These are phyloP conservation scores for Phycodurus eques DNA, from an alignment of 2,113 vertebrate species.

Conservation along the genomic window DNA sequence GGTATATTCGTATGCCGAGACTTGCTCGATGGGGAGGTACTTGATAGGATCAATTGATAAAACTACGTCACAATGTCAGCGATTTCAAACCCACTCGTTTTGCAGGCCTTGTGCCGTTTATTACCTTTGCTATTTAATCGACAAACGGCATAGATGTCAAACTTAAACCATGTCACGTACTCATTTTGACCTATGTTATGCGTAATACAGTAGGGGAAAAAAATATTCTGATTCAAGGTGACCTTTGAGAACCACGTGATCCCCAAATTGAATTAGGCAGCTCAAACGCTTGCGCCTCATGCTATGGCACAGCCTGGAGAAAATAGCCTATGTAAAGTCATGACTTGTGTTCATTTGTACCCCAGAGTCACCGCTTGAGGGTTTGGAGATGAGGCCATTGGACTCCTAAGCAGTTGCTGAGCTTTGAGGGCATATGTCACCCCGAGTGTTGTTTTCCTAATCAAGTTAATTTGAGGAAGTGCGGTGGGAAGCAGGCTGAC, in stretches of 20 bases:
- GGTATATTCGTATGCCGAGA: too few relatives aligned
- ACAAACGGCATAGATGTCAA: too few relatives aligned
- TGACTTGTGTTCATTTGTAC: not conserved
- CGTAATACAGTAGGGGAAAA: too few relatives aligned
- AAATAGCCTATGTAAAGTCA: not conserved
- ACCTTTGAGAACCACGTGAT: not conserved
- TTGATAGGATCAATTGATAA: too few relatives aligned
- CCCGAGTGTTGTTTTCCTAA: constrained; percentile 49
- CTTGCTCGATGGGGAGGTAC: too few relatives aligned
- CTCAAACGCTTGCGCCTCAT: not conserved
- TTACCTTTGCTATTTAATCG: too few relatives aligned
- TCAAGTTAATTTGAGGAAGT: constrained; percentile 65
- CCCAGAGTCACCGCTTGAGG: not conserved
- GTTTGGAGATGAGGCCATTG: constrained; percentile 44
- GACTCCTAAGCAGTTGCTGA: constrained; percentile 46
- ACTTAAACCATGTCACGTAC: too few relatives aligned
- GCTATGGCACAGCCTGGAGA: not conserved
- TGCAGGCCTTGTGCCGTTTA: too few relatives aligned
- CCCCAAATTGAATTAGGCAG: not conserved
- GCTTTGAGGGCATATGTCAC: constrained; percentile 33
- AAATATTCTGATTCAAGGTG: not conserved
- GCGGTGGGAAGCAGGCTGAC: constrained; percentile 47
- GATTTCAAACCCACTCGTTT: too few relatives aligned
- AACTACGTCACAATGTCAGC: too few relatives aligned
- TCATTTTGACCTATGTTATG: too few relatives aligned